A percentile compares a stretch with the other conserved stretches of the same genome.
phyloP scores from a whole-genome alignment of 2,797 vertebrate genomes.

The Mastacembelus armatus region DNA sequence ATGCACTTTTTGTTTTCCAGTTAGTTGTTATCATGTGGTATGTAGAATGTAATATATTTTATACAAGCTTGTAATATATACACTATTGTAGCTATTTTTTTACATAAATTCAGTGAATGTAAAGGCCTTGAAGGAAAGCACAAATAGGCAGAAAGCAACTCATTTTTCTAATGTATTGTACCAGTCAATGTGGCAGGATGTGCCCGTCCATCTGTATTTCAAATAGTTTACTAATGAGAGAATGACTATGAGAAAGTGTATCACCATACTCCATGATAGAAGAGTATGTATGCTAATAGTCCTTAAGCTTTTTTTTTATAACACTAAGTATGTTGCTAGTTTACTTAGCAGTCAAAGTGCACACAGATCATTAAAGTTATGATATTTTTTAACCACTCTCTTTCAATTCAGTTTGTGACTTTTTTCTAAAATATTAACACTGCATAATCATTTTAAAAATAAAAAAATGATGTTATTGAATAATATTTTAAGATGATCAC shows the following conservation, averaged over 20 bases:
- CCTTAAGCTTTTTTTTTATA: background rate
- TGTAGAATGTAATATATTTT: slow-evolving; percentile 59
- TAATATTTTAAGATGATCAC: background rate
- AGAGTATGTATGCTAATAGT: slow-evolving; percentile 1
- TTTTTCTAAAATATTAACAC: background rate
- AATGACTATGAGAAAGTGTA: slow-evolving; percentile 16
- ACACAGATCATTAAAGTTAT: slow-evolving; percentile 49
- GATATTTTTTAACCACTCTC: slow-evolving; percentile 5
- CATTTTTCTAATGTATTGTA: slow-evolving; percentile 1
- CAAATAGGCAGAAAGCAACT: slow-evolving; percentile 35
- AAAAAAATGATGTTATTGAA: background rate
- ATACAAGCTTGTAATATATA: slow-evolving; percentile 28
- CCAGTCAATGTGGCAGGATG: background rate
- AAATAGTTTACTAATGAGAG: slow-evolving; percentile 8
- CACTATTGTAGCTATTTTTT: slow-evolving; percentile 36
- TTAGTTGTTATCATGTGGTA: slow-evolving; percentile 55
- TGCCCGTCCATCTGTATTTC: slow-evolving; percentile 6
- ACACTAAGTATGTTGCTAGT: slow-evolving; percentile 9
- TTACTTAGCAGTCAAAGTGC: slow-evolving; percentile 31
- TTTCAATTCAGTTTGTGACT: background rate
- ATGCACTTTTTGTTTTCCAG: slow-evolving; percentile 60
- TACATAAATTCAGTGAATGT: slow-evolving; percentile 56
- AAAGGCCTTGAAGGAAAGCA: slow-evolving; percentile 50
- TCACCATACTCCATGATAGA: slow-evolving; percentile 21
- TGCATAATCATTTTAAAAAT: background rate